These are phyloP conservation scores for Felis chaus DNA, from an alignment of 2,113 vertebrate genomes.

Conservation along the genomic window DNA sequence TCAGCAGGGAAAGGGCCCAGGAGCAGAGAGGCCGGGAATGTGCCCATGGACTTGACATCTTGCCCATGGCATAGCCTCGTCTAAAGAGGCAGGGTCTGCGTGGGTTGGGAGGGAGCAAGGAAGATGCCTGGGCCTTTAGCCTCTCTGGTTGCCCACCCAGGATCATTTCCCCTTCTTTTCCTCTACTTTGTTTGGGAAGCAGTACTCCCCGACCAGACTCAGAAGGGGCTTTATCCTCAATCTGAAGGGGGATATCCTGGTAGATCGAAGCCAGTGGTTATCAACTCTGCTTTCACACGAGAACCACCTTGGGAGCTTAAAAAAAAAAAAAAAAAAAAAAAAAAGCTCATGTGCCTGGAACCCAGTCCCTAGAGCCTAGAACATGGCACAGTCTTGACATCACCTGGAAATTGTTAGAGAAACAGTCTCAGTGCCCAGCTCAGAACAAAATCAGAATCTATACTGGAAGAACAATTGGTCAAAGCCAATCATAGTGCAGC, in stretches of 20 bases:
- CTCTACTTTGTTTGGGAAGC: background rate
- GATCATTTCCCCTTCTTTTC: background rate
- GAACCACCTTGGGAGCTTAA: background rate
- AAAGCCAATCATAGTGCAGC: fast-evolving
- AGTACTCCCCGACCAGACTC: background rate
- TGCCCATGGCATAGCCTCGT: background rate
- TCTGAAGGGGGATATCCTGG: background rate
- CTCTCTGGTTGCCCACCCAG: background rate
- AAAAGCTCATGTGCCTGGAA: background rate
- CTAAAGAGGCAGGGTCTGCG: background rate
- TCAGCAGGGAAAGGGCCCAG: background rate
- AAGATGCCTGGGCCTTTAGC: background rate
- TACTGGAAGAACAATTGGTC: background rate
- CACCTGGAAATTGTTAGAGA: background rate
- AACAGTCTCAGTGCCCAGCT: background rate
- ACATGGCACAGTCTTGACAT: background rate
- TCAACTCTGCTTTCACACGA: background rate
- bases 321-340: background rate
- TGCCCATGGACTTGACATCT: background rate
- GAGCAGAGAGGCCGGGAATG: background rate
- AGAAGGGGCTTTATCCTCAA: background rate
- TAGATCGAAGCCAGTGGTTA: background rate
- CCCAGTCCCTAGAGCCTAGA: background rate
- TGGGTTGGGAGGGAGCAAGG: background rate
- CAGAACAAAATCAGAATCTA: background rate